These are phyloP conservation scores for Atherinomorus stipes DNA, from an alignment of 2,113 vertebrate genomes.

Conservation along the genomic window DNA sequence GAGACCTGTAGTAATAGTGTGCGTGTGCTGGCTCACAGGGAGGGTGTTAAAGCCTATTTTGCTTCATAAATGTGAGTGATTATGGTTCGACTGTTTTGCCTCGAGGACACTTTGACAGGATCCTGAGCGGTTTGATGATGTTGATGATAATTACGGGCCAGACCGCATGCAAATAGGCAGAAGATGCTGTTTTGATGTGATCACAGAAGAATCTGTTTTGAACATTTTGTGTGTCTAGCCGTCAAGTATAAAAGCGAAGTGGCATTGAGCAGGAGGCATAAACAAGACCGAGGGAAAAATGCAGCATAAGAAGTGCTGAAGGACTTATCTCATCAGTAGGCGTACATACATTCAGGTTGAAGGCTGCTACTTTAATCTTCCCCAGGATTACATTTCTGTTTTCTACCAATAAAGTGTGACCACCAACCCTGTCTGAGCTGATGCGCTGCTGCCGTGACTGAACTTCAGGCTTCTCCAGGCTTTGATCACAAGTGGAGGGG, in stretches of 20 bases:
- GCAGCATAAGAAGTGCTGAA: neutral
- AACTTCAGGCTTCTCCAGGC: no score
- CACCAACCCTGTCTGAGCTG: neutral
- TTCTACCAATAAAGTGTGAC: neutral
- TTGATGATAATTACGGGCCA: neutral
- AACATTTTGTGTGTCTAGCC: neutral
- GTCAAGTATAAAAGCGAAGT: neutral
- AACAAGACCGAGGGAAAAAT: neutral
- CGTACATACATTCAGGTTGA: neutral
- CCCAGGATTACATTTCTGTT: neutral
- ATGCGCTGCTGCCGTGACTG: no score
- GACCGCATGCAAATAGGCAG: neutral
- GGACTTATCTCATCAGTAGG: neutral
- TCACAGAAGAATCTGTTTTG: neutral
- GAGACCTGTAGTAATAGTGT: no score
- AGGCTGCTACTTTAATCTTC: neutral
- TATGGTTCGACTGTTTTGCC: constrained; percentile 3
- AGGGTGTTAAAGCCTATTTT: neutral
- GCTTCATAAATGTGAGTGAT: constrained; percentile 23
- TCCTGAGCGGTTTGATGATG: neutral
- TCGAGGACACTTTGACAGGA: constrained; percentile 15
- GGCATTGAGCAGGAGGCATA: no score
- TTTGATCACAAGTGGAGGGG: no score
- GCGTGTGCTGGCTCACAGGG: neutral
- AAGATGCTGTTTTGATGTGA: neutral